These are phyloP conservation scores for Euura lappo DNA, from an alignment of 1,140 invertebrate genomes.

Conservation along the genomic window DNA sequence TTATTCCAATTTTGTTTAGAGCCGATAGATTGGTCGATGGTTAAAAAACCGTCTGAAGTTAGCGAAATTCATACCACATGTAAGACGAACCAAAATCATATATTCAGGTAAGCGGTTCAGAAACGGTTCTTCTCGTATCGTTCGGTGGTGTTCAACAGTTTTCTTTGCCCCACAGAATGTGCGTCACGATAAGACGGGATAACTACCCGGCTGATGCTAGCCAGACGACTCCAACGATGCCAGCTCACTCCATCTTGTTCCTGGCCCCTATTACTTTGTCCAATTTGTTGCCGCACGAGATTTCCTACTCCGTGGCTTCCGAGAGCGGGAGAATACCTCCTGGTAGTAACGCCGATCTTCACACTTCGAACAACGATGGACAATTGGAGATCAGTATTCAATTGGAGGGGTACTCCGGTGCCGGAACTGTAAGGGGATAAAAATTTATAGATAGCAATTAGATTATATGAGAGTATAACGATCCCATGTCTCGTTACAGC, in stretches of 20 bases:
- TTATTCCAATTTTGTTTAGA: constrained; percentile 67
- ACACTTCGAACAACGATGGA: constrained; percentile 66
- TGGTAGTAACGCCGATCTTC: constrained; percentile 61
- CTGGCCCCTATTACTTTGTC: constrained; percentile 82
- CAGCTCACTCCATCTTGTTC: constrained; percentile 86
- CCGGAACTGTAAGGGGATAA: constrained; percentile 61
- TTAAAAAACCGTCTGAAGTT: constrained; percentile 65
- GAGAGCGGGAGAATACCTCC: constrained; percentile 69
- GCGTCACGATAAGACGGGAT: constrained; percentile 78
- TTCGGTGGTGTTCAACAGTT: constrained; percentile 9
- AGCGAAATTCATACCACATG: constrained; percentile 58
- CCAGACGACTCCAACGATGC: constrained; percentile 60
- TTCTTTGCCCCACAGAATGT: constrained; percentile 68
- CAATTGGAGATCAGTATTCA: constrained; percentile 75
- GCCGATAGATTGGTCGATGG: constrained; percentile 70
- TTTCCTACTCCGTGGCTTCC: constrained; percentile 67
- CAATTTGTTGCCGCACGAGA: constrained; percentile 78
- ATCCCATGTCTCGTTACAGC: constrained; percentile 37
- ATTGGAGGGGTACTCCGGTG: constrained; percentile 82
- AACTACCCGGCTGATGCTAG: constrained; percentile 75
- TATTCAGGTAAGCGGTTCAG: constrained; percentile 42
- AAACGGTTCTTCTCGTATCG: not conserved
- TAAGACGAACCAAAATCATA: constrained; percentile 51
- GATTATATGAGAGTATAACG: constrained; percentile 47
- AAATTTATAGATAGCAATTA: not conserved